Percentiles rank a stretch among this genome's conserved stretches.
Evolutionary conservation across 1,140 invertebrate genomes (phyloP).

Genomic region (Nephotettix cincticeps): DNA sequence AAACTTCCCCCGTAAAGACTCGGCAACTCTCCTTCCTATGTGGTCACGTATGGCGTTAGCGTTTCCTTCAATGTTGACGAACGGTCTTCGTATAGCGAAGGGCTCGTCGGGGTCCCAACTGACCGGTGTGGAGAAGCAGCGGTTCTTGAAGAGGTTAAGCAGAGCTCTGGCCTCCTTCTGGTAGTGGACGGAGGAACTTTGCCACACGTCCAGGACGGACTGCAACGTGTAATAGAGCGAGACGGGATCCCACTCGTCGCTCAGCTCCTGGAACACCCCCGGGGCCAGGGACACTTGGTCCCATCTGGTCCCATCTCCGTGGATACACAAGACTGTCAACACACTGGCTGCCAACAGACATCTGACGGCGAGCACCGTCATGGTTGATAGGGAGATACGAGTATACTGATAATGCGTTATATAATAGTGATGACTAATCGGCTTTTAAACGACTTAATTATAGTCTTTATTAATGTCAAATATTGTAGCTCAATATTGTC

Average conservation of each 20-base stretch:
- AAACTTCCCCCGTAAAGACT: neutral
- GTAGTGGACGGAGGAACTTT: neutral
- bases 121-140: neutral
- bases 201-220: neutral
- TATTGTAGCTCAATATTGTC: too few species aligned
- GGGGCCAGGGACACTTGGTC: too few species aligned
- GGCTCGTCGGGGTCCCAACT: neutral
- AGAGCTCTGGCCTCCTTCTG: neutral
- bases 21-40: neutral
- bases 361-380: too few species aligned
- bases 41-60: neutral
- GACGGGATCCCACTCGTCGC: neutral
- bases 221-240: neutral
- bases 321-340: too few species aligned
- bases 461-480: too few species aligned
- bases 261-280: neutral
- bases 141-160: neutral
- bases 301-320: too few species aligned
- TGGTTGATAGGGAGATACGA: too few species aligned
- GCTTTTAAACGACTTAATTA: too few species aligned
- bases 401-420: too few species aligned
- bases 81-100: neutral
- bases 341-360: too few species aligned
- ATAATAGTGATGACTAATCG: too few species aligned
- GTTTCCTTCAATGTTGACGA: constrained; percentile 9